Percentiles rank a stretch among this genome's conserved stretches.
Conservation (phyloP, 2,797 vertebrate genomes). For the Halcyon leucocephala region DNA sequence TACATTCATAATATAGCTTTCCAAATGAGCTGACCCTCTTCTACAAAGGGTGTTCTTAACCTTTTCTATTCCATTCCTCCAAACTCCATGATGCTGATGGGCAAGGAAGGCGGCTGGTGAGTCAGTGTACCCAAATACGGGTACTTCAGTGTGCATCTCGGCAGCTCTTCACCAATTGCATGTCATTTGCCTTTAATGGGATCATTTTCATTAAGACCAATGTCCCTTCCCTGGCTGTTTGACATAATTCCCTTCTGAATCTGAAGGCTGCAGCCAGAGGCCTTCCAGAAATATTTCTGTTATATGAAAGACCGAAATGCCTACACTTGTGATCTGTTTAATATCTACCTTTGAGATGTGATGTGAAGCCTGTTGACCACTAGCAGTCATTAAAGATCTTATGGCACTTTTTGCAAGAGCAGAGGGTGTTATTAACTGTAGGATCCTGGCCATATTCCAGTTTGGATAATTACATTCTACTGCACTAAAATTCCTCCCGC, state of each 20-base stretch:
- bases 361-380: conserved; percentile 69
- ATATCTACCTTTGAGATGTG: conserved; percentile 11
- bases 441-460: conserved; percentile 76
- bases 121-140: not conserved
- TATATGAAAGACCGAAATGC: not conserved
- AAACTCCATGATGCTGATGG: not conserved
- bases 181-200: not conserved
- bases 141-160: not conserved
- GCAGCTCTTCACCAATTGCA: not conserved
- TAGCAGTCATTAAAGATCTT: conserved; percentile 72
- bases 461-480: conserved; percentile 80
- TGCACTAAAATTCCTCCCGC: conserved; percentile 72
- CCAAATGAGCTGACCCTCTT: not conserved
- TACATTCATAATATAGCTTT: not conserved
- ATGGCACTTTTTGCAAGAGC: conserved; percentile 75
- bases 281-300: not conserved
- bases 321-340: not conserved
- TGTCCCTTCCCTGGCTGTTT: conserved; percentile 4
- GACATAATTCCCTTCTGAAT: not conserved
- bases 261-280: not conserved
- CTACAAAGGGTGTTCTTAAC: not conserved
- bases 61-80: not conserved
- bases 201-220: conserved; percentile 27
- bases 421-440: conserved; percentile 72
- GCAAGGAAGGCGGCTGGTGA: not conserved